These are phyloP conservation scores for Acromyrmex heyeri DNA, from an alignment of 1,140 invertebrate species.

Conservation along the genomic window DNA sequence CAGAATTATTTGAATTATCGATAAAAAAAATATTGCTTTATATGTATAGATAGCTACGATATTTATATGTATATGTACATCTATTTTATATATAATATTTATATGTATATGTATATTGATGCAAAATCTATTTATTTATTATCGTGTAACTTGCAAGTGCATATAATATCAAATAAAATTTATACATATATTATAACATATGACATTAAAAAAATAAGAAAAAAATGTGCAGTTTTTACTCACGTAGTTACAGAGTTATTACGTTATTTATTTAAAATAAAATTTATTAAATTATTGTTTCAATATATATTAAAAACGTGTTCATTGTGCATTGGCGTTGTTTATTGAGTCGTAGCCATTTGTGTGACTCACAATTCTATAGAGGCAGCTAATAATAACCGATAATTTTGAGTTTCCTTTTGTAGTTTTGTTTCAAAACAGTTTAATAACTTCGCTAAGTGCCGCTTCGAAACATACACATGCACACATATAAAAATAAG, in stretches of 20 bases:
- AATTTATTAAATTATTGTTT: too few relatives aligned
- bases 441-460: conserved; percentile 14
- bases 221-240: neutral
- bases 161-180: neutral
- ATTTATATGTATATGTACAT: neutral
- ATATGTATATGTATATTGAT: too few relatives aligned
- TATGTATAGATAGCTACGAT: neutral
- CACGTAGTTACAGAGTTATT: neutral
- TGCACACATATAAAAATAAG: neutral
- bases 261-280: neutral
- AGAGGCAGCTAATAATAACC: neutral
- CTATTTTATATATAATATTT: too few relatives aligned
- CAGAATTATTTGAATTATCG: neutral
- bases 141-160: too few relatives aligned
- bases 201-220: neutral
- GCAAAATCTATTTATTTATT: too few relatives aligned
- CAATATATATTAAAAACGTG: too few relatives aligned
- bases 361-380: neutral
- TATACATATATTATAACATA: neutral
- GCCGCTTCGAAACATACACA: neutral
- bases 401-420: neutral
- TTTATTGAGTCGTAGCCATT: neutral
- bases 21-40: neutral
- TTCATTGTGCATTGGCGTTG: neutral
- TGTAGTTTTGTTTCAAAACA: conserved; percentile 28